Base-by-base conservation (phyloP, 2,113 vertebrate genomes). In the Asarcornis scutulata region DNA sequence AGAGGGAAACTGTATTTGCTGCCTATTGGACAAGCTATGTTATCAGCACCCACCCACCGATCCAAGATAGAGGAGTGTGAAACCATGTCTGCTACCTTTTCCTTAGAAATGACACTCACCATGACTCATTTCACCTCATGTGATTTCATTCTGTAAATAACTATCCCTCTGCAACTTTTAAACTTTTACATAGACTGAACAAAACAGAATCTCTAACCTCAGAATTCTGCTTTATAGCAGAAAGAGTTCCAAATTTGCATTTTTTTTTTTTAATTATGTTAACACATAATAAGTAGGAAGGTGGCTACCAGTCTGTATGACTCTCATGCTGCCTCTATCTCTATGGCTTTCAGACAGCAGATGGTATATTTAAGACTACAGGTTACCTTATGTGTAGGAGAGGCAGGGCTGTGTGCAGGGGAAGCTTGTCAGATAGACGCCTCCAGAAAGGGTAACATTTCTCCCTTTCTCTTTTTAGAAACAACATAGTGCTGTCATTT, bases 401-500 rank as follows among this genome's bases (percentile, higher is more conserved):
- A 50, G 32, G 53, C 32, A 96, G 27, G 59, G 69, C 81, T 26
- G 9, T 5, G n/a, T 42, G 48, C 75, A 91, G 42, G 34, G 82
- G 68, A 89, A 75, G 72, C 48, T 67, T 91, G 72, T 88, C 83
- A 95, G 76, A 90, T n/a, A 50, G 59, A 88, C 20, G 40, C 79
- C 88, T 90, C 64, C 73, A 75, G 72, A 90, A 88, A 88, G 84
- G 48, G 76, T 59, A 94, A 83, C 25, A 67, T 93, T 92, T 92
- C 80, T 84, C 60, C 56, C 64, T 93, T 92, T 92, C 83, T 84
- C 60, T 60, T 56, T 90, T 83, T 83, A 81, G 92, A 88, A 95
- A 92, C 25, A 90, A 88, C 60, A 53, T 6, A 16, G 29, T 68
- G 10, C 32, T 68, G 59, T 74, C 88, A 86, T 40, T 91, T 93